phyloP scores from a whole-genome alignment of 2,113 vertebrate species.

The Verasper variegatus region DNA sequence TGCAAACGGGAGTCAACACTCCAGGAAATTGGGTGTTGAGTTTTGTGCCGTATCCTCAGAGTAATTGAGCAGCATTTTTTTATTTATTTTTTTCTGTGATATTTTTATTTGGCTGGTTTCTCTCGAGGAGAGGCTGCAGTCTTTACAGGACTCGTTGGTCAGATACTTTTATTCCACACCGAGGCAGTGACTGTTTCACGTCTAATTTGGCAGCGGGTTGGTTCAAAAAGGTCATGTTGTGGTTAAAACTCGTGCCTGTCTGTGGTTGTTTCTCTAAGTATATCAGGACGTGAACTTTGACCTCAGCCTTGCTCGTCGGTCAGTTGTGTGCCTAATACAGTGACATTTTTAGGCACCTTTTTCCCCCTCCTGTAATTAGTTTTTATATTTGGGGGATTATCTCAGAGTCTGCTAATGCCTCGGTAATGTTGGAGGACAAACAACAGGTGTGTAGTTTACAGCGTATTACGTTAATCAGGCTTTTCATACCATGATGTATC shows the following conservation, averaged over 20 bases:
- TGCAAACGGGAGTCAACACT: slow-evolving; percentile 44
- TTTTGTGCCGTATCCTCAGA: slow-evolving; percentile 60
- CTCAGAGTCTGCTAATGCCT: slow-evolving; percentile 47
- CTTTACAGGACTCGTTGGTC: slow-evolving; percentile 42
- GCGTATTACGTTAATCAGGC: slow-evolving; percentile 46
- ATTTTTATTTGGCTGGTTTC: slow-evolving; percentile 40
- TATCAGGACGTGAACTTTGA: slow-evolving; percentile 77
- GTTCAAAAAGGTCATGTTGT: slow-evolving; percentile 69
- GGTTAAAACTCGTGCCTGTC: slow-evolving; percentile 82
- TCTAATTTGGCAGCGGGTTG: slow-evolving; percentile 67
- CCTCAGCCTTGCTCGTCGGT: slow-evolving; percentile 70
- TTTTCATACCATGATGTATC: slow-evolving; percentile 49
- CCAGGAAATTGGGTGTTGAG: slow-evolving; percentile 41
- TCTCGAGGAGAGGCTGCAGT: slow-evolving; percentile 49
- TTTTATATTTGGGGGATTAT: slow-evolving; percentile 66
- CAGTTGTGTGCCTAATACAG: slow-evolving; percentile 72
- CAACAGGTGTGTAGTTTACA: slow-evolving; percentile 46
- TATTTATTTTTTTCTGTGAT: slow-evolving; percentile 27
- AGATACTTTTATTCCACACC: slow-evolving; percentile 60
- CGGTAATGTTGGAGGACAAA: slow-evolving; percentile 38
- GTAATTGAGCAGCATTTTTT: slow-evolving; percentile 36
- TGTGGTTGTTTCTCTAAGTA: slow-evolving; percentile 79
- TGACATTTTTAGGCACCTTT: slow-evolving; percentile 74
- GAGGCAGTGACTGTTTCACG: slow-evolving; percentile 81
- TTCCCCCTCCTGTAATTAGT: slow-evolving; percentile 63